A percentile compares a stretch with the other conserved stretches of the same genome.
Conservation (phyloP, 2,888 invertebrate species). For the Meloe dianella region DNA sequence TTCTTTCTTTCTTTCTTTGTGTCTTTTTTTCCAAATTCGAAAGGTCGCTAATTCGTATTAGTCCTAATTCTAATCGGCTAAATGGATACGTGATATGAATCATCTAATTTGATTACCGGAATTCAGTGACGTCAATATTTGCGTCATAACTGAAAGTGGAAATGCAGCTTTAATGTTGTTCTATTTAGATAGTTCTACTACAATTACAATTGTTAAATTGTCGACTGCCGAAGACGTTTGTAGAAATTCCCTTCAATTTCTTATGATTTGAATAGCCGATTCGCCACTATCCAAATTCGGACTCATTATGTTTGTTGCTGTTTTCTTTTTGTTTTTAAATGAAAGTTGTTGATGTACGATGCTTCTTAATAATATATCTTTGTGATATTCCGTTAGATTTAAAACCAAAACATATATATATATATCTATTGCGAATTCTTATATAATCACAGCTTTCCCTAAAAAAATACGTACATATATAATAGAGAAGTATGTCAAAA, state of each 20-base stretch:
- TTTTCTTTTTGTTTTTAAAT: not conserved
- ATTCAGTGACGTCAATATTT: not conserved
- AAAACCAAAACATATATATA: not conserved
- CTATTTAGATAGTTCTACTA: too few relatives aligned
- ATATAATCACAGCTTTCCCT: constrained; percentile 5
- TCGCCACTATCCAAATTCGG: not conserved
- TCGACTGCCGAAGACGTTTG: too few relatives aligned
- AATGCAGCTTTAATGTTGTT: too few relatives aligned
- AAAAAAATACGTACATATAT: not conserved
- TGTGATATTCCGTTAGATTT: not conserved
- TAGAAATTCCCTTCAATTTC: too few relatives aligned
- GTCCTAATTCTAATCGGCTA: not conserved
- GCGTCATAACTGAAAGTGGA: not conserved
- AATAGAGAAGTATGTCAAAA: not conserved
- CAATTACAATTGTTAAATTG: too few relatives aligned
- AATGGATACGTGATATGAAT: not conserved
- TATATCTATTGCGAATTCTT: constrained; percentile 4
- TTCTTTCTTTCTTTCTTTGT: not conserved
- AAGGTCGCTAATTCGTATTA: not conserved
- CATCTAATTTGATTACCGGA: not conserved
- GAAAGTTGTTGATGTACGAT: not conserved
- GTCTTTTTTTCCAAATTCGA: not conserved
- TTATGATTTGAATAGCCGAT: too few relatives aligned
- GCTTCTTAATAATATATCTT: not conserved
- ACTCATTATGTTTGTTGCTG: too few relatives aligned